phyloP scores from a whole-genome alignment of 2,113 vertebrate species.

The Scatophagus argus region DNA sequence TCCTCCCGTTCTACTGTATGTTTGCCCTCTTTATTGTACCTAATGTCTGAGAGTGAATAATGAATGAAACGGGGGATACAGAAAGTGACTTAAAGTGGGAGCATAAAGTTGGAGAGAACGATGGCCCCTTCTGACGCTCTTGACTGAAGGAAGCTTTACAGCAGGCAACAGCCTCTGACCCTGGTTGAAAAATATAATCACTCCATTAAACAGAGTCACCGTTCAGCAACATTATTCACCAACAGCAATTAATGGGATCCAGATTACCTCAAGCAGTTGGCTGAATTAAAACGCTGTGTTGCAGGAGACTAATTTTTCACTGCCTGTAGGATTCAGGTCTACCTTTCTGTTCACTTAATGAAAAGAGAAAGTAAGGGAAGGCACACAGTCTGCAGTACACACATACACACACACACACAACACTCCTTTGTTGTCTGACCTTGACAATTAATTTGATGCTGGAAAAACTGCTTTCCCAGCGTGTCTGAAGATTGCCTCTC shows the following conservation, averaged over 20 bases:
- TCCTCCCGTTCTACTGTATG: too few relatives aligned
- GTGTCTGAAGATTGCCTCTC: constrained; percentile 64
- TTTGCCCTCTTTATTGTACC: too few relatives aligned
- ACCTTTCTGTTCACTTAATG: constrained; percentile 32
- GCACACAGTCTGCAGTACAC: not conserved
- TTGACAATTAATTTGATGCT: constrained; percentile 84
- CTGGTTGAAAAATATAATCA: constrained; percentile 5
- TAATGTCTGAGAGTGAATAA: too few relatives aligned
- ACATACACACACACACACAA: constrained; percentile 14
- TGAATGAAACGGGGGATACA: too few relatives aligned
- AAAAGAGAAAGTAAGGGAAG: constrained; percentile 37
- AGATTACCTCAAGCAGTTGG: constrained; percentile 27
- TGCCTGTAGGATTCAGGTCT: constrained; percentile 30
- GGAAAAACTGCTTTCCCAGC: constrained; percentile 81
- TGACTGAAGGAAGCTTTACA: not conserved
- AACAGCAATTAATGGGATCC: constrained; percentile 44
- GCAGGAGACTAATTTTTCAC: constrained; percentile 35
- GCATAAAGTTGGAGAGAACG: too few relatives aligned
- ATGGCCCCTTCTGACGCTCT: too few relatives aligned
- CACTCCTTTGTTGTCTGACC: constrained; percentile 73
- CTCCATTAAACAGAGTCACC: constrained; percentile 2
- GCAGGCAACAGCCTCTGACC: not conserved
- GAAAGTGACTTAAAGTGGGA: too few relatives aligned
- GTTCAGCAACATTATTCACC: constrained; percentile 47
- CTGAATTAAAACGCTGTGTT: not conserved